Conservation (phyloP, 2,113 vertebrate genomes). For the Cochlearius cochlearius region DNA sequence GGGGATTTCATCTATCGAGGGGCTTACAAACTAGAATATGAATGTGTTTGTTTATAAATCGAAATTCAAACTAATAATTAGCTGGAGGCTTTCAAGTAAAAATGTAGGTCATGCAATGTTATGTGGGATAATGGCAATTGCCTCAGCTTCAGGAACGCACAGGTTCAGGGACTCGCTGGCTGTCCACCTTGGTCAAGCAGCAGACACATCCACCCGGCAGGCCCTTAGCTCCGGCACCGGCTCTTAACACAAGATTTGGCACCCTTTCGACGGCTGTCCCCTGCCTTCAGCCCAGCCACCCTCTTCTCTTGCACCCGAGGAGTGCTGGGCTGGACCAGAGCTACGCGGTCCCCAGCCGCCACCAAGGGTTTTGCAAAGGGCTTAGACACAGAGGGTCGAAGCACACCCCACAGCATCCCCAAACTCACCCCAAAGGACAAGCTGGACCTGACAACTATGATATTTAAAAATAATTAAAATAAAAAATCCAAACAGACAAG, state of each 20-base stretch:
- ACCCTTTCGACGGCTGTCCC: not conserved
- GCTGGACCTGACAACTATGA: rapidly evolving
- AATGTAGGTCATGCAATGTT: slow-evolving; percentile 75
- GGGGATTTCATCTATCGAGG: not conserved
- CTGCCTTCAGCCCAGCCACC: not conserved
- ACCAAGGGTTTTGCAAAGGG: not conserved
- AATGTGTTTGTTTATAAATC: slow-evolving; percentile 75
- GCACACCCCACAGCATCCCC: not conserved
- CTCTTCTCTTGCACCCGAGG: not conserved
- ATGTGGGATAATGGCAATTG: slow-evolving; percentile 68
- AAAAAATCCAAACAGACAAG: not conserved
- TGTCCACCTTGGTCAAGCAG: slow-evolving; percentile 14
- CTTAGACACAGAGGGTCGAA: not conserved
- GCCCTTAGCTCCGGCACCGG: not conserved
- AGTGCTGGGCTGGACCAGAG: not conserved
- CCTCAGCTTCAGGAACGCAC: slow-evolving; percentile 61
- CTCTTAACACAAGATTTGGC: not conserved
- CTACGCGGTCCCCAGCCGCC: not conserved
- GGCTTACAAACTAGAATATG: slow-evolving; percentile 28
- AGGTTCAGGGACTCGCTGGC: slow-evolving; percentile 42
- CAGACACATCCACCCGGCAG: not conserved
- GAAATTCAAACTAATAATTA: slow-evolving; percentile 74
- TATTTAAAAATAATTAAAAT: not conserved
- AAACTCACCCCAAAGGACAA: not conserved
- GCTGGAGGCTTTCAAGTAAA: slow-evolving; percentile 75